These are phyloP conservation scores for Rachycentron canadum DNA, from an alignment of 2,797 vertebrate species.

Conservation along the genomic window DNA sequence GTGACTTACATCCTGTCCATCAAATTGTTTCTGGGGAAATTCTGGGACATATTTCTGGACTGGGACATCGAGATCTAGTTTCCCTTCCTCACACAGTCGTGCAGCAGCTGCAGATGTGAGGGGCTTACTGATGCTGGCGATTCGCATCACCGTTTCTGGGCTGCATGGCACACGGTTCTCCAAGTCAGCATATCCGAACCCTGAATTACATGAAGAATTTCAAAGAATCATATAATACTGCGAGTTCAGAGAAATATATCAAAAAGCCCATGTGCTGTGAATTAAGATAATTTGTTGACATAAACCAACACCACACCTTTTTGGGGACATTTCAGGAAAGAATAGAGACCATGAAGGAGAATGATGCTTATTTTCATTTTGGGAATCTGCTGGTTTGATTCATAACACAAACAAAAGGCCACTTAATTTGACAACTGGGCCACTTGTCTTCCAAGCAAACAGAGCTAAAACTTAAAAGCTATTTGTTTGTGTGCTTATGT, in stretches of 20 bases:
- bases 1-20: slow-evolving; percentile 91
- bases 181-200: slow-evolving; percentile 94
- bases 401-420: background rate
- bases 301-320: background rate
- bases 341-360: background rate
- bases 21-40: slow-evolving; percentile 94
- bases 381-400: background rate
- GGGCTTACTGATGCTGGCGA: slow-evolving; percentile 98
- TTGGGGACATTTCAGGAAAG: background rate
- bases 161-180: slow-evolving; percentile 93
- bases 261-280: background rate
- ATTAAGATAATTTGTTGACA: background rate
- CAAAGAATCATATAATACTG: slow-evolving; percentile 6
- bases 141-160: slow-evolving; percentile 92
- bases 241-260: background rate
- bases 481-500: background rate
- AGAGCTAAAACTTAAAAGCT: background rate
- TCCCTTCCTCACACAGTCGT: slow-evolving; percentile 93
- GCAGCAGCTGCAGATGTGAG: slow-evolving; percentile 93
- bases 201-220: slow-evolving; percentile 73
- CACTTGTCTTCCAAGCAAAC: background rate
- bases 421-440: background rate
- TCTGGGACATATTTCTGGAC: slow-evolving; percentile 96
- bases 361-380: background rate
- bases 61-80: slow-evolving; percentile 92